Conservation (phyloP, 2,888 invertebrate genomes). For the Eupeodes luniger region DNA sequence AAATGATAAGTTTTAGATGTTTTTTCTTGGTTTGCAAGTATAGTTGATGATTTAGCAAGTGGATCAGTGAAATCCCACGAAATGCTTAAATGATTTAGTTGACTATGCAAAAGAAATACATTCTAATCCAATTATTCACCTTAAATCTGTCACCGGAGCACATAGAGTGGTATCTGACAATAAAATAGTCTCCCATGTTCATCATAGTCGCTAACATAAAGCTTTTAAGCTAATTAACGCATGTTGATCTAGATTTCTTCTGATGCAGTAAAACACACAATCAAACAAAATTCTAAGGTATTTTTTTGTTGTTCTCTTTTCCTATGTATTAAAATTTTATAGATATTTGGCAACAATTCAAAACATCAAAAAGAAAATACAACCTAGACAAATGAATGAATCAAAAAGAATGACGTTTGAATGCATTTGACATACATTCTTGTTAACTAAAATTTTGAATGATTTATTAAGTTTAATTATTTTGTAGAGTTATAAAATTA, state of each 20-base stretch:
- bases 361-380: slow-evolving; percentile 45
- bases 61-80: neutral
- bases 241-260: slow-evolving; percentile 63
- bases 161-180: slow-evolving; percentile 33
- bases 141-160: neutral
- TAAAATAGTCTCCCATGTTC: slow-evolving; percentile 2
- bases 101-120: neutral
- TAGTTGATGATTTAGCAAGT: neutral
- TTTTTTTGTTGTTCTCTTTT: neutral
- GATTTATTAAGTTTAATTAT: no score
- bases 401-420: neutral
- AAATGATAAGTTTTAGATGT: no score
- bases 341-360: slow-evolving; percentile 58
- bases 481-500: no score
- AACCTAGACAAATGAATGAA: neutral
- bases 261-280: slow-evolving; percentile 19
- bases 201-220: slow-evolving; percentile 51
- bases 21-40: no score
- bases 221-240: slow-evolving; percentile 63
- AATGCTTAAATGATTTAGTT: neutral
- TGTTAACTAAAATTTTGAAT: no score
- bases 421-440: no score
- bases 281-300: no score
- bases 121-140: neutral
- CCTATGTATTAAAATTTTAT: neutral